A percentile compares a stretch with the other conserved stretches of the same genome.
These are phyloP conservation scores for Macaca fascicularis DNA, from an alignment of 2,113 vertebrate species.

Conservation along the genomic window T2T-MFA8v1.1 NC_088381.1:103697001-103697500, in stretches of 20 bases:
- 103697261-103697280: neutral
- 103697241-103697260: neutral
- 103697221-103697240: neutral
- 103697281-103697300: neutral
- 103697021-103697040: neutral
- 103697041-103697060: neutral
- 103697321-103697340: neutral
- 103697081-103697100: neutral
- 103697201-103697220: neutral
- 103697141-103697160: neutral
- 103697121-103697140: neutral
- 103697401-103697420: neutral
- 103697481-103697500: constrained; percentile 62
- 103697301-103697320: neutral
- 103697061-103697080: neutral
- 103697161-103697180: neutral
- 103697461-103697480: constrained; percentile 39
- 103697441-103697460: neutral
- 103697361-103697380: neutral
- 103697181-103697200: neutral
- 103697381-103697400: neutral
- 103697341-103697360: neutral
- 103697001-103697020: neutral
- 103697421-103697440: neutral
- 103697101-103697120: neutral